Evolutionary conservation across 2,113 vertebrate genomes (phyloP).

Genomic region (Ivindomyrus marchei): DNA sequence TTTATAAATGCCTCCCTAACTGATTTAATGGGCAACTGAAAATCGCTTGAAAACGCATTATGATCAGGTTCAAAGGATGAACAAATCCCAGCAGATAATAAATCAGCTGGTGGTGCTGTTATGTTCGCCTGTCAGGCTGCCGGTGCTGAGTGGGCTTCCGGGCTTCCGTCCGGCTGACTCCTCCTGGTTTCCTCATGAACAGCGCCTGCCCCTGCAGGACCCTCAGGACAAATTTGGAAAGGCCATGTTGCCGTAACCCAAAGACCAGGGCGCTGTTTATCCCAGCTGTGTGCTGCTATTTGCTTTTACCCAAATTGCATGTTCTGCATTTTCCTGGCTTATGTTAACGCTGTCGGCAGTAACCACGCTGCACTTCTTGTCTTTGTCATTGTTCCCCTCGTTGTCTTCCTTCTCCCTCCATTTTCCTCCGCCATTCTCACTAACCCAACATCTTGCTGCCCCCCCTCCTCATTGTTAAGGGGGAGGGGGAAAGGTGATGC

Average conservation of each 20-base stretch:
- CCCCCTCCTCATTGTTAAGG: not conserved
- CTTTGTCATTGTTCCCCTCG: not conserved
- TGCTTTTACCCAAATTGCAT: not conserved
- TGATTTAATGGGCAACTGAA: not conserved
- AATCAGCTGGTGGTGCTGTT: not conserved
- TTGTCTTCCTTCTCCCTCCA: not conserved
- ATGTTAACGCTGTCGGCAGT: not conserved
- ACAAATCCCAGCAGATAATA: not conserved
- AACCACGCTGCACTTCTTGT: not conserved
- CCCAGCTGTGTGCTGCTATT: not conserved
- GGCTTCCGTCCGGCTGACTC: not conserved
- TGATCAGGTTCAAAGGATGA: not conserved
- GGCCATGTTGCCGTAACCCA: not conserved
- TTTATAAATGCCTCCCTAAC: not conserved
- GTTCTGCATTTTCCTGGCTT: not conserved
- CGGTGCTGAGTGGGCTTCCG: not conserved
- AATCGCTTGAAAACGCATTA: not conserved
- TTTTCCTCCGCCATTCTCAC: not conserved
- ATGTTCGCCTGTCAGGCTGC: not conserved
- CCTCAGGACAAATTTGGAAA: not conserved
- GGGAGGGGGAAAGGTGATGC: constrained; percentile 58
- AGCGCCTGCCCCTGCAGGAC: not conserved
- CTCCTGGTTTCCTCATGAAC: not conserved
- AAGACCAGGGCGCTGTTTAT: not conserved
- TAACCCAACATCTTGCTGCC: not conserved